A percentile compares a stretch with the other conserved stretches of the same genome.
These are phyloP conservation scores for Podargus strigoides DNA, from an alignment of 2,797 vertebrate species.

Conservation along the genomic window DNA sequence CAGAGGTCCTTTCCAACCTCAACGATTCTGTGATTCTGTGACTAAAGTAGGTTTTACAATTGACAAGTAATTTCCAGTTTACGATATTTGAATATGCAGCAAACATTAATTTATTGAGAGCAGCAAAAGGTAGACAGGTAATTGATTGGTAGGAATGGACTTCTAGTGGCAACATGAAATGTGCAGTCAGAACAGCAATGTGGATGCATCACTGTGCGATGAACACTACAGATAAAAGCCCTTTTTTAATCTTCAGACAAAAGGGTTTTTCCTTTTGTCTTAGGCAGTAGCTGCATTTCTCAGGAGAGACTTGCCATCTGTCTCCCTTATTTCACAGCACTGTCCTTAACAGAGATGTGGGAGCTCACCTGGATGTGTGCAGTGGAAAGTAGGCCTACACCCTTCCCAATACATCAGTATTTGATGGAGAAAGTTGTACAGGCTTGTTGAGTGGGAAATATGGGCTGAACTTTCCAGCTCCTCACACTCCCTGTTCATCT, in stretches of 20 bases:
- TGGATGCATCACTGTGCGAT: accelerated
- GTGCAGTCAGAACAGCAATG: not conserved
- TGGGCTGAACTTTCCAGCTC: not conserved
- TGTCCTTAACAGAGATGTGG: not conserved
- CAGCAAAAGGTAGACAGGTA: not conserved
- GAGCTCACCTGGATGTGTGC: not conserved
- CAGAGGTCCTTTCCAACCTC: not conserved
- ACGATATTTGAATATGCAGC: not conserved
- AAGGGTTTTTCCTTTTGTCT: not conserved
- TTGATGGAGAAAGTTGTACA: not conserved
- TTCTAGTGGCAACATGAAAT: not conserved
- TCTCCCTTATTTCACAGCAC: not conserved
- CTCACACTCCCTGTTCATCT: not conserved
- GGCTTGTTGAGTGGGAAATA: not conserved
- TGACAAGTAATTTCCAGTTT: not conserved
- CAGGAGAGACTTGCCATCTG: not conserved
- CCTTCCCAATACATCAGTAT: not conserved
- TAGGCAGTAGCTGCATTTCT: not conserved
- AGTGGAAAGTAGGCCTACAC: not conserved
- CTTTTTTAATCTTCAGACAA: not conserved
- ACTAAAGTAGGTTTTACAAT: not conserved
- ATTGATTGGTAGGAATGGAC: not conserved
- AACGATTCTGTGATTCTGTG: not conserved
- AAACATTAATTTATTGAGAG: not conserved
- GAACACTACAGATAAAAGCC: not conserved